Percentiles rank a stretch among this genome's conserved stretches.
phyloP scores from a whole-genome alignment of 64 coral and sea anemone genomes.

The Trachythela sp. region DNA sequence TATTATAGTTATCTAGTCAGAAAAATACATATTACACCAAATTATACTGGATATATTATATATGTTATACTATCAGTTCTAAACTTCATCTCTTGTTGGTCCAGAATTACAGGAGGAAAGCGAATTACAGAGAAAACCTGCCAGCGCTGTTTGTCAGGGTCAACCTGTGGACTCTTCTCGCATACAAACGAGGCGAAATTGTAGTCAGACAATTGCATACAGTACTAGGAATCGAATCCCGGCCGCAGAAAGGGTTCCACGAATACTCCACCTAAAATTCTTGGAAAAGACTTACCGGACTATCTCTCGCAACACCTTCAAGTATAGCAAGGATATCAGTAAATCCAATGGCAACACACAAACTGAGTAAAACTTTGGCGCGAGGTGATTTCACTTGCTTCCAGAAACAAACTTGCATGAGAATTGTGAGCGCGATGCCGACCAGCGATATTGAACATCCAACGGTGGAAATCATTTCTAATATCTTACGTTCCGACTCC shows the following conservation, averaged over 20 bases:
- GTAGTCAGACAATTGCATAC: background rate
- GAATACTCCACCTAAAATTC: no score
- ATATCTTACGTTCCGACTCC: background rate
- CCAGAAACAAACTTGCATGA: slow-evolving; percentile 16
- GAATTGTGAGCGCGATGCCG: background rate
- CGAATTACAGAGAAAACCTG: no score
- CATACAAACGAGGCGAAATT: no score
- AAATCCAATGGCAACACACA: slow-evolving; percentile 6
- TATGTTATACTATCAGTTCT: no score
- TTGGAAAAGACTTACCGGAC: background rate
- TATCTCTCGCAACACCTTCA: slow-evolving; percentile 4
- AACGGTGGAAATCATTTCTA: background rate
- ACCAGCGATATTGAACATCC: background rate
- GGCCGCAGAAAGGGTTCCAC: no score
- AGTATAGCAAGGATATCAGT: slow-evolving; percentile 7
- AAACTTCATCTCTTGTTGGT: no score
- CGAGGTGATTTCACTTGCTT: slow-evolving; percentile 23
- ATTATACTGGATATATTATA: no score
- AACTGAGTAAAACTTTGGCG: background rate
- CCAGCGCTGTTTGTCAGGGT: no score
- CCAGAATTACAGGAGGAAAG: no score
- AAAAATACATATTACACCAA: no score
- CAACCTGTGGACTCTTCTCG: no score
- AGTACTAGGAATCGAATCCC: background rate
- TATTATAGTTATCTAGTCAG: no score